phyloP scores from a whole-genome alignment of 2,888 invertebrate genomes.

The Bembecia ichneumoniformis region DNA sequence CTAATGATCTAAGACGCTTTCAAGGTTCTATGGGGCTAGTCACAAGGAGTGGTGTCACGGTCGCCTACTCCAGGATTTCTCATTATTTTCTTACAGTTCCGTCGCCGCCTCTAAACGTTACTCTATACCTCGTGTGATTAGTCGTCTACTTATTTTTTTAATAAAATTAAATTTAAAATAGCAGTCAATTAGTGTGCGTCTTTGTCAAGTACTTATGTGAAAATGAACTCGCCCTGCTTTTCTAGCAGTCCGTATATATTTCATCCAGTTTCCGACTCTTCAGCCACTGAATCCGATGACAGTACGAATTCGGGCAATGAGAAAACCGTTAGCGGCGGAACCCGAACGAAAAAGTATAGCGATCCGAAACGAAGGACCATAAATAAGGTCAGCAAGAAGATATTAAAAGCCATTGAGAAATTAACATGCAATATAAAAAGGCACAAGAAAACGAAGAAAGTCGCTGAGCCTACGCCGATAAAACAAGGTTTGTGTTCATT shows the following conservation, averaged over 20 bases:
- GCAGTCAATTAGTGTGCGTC: no score
- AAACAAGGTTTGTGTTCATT: conserved; percentile 23
- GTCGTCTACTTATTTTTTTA: conserved; percentile 21
- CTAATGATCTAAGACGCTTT: conserved; percentile 29
- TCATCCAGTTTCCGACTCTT: conserved; percentile 58
- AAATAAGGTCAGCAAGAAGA: conserved; percentile 66
- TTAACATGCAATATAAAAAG: conserved; percentile 56
- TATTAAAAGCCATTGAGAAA: conserved; percentile 57
- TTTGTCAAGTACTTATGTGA: conserved; percentile 1
- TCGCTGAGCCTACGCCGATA: conserved; percentile 18
- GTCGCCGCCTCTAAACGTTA: conserved; percentile 42
- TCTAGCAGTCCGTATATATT: conserved; percentile 54
- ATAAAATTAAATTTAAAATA: no score
- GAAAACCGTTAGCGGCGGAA: conserved; percentile 44
- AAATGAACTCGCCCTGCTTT: conserved; percentile 61
- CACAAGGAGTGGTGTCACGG: conserved; percentile 50
- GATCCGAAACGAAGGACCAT: conserved; percentile 65
- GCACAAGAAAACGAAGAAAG: conserved; percentile 38
- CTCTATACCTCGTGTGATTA: conserved; percentile 35
- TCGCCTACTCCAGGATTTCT: conserved; percentile 30
- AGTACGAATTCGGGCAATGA: conserved; percentile 53
- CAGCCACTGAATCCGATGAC: conserved; percentile 61
- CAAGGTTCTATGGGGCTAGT: conserved; percentile 54
- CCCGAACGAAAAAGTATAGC: conserved; percentile 53
- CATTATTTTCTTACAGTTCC: conserved; percentile 41